phyloP scores from a whole-genome alignment of 1,140 invertebrate species.

The Radopholus similis region DNA sequence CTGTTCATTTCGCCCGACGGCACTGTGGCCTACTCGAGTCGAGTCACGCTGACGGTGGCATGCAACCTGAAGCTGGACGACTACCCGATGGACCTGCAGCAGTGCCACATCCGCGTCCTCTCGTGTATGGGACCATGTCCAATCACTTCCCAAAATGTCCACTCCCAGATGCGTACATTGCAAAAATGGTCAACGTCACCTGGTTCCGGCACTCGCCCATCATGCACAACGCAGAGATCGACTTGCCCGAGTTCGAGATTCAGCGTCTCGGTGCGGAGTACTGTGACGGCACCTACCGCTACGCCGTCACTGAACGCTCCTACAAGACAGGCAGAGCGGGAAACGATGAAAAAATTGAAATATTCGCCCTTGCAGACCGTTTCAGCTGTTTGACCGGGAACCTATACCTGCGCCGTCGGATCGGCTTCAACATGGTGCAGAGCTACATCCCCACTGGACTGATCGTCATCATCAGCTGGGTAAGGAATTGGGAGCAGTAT shows the following conservation, averaged over 20 bases:
- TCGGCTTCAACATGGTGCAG: constrained; percentile 80
- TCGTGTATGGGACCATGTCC: constrained; percentile 9
- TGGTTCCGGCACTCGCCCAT: constrained; percentile 46
- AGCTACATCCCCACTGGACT: constrained; percentile 78
- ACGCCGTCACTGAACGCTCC: constrained; percentile 48
- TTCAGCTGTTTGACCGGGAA: constrained; percentile 69
- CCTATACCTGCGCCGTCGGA: constrained; percentile 76
- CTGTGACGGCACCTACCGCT: constrained; percentile 56
- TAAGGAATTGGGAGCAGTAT: constrained; percentile 57
- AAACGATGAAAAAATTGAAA: constrained; percentile 19
- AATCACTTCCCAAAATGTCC: no score
- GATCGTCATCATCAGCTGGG: constrained; percentile 81
- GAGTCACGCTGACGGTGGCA: constrained; percentile 41
- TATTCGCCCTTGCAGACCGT: constrained; percentile 62
- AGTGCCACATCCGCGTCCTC: constrained; percentile 35
- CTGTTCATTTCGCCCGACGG: constrained; percentile 61
- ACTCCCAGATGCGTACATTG: constrained; percentile 53
- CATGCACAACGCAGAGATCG: constrained; percentile 49
- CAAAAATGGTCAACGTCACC: constrained; percentile 50
- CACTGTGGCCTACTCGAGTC: constrained; percentile 61
- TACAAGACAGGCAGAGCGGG: constrained; percentile 51
- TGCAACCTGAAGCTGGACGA: constrained; percentile 40
- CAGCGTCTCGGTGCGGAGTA: constrained; percentile 38
- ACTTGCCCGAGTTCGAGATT: constrained; percentile 54
- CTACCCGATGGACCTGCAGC: constrained; percentile 47